phyloP scores from a whole-genome alignment of 2,888 invertebrate species.

The Linnaemya vulpina region DNA sequence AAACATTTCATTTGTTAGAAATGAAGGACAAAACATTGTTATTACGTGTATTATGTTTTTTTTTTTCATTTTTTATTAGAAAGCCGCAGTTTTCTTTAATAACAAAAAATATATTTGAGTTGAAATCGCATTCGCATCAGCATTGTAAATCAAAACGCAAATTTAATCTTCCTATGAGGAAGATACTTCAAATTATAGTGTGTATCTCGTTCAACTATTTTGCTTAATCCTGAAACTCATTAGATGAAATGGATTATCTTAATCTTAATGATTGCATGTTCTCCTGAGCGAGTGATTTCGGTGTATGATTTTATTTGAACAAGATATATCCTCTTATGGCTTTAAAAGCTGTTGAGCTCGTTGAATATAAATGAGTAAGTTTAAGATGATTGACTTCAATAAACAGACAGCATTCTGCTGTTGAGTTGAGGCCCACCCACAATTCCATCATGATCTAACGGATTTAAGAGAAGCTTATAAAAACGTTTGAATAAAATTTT shows the following conservation, averaged over 20 bases:
- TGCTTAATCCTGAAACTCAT: neutral
- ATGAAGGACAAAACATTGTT: neutral
- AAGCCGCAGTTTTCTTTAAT: neutral
- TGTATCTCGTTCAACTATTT: neutral
- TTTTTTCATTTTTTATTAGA: too few species aligned
- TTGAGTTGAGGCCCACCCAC: slow-evolving; percentile 53
- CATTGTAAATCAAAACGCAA: neutral
- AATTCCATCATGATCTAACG: slow-evolving; percentile 38
- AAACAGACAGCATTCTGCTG: slow-evolving; percentile 3
- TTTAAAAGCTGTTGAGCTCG: slow-evolving; percentile 56
- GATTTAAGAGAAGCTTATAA: slow-evolving; percentile 5
- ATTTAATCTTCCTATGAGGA: neutral
- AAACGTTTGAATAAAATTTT: neutral
- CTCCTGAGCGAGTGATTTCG: neutral
- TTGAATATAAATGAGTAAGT: slow-evolving; percentile 33
- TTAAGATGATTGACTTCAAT: slow-evolving; percentile 56
- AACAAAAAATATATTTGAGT: neutral
- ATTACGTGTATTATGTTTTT: neutral
- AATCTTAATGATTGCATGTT: slow-evolving; percentile 16
- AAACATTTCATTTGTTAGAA: neutral
- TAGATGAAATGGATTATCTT: neutral
- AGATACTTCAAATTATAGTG: neutral
- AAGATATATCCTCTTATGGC: slow-evolving; percentile 45
- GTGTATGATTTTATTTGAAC: neutral
- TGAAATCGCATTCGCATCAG: neutral